Evolutionary conservation across 2,888 invertebrate genomes (phyloP), one percentile per base, ranked within the genome.

Genomic region (Diaperis boleti): DNA sequence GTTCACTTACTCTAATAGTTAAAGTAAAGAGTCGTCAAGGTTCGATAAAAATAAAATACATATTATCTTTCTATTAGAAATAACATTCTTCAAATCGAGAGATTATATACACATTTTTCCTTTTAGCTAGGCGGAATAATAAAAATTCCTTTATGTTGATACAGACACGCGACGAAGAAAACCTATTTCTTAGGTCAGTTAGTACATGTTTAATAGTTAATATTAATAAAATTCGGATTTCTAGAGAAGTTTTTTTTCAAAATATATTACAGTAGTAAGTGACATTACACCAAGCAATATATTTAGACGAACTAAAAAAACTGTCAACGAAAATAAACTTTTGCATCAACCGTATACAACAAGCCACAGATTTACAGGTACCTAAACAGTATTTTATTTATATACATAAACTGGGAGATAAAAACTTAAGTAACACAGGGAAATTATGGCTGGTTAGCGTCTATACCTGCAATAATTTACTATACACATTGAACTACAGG

Each of bases 281-380:
- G 76, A 74, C 74, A 74, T 70, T 75, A 78, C 77, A 78, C 75
- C 73, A 77, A 75, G 73, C 72, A 66, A 65, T 60, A 61, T 66
- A 45, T 62, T 45, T 65, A 59, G 52, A 37, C 45, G 54, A 64
- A 60, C 45, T 47, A 64, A 54, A 56, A n/a, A 68, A 72, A 69
- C 47, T 66, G 29, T 62, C 69, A 71, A 74, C 70, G 65, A 67
- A 71, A 72, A 72, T 69, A 68, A 71, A 71, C 70, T 60, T 44
- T 74, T 73, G 72, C 72, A 68, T 71, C 67, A 76, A 75, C 74
- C 78, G 79, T 80, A 80, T 80, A 80, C 79, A 79, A 78, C 76
- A 81, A 81, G 81, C 80, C 78, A 81, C 78, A 79, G 76, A 79
- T 80, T 78, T 79, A 81, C 81, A 81, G 79, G 79, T 80, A 80